Conservation (phyloP, 2,888 invertebrate genomes). For the Spatulosminthurus flaviceps region DNA sequence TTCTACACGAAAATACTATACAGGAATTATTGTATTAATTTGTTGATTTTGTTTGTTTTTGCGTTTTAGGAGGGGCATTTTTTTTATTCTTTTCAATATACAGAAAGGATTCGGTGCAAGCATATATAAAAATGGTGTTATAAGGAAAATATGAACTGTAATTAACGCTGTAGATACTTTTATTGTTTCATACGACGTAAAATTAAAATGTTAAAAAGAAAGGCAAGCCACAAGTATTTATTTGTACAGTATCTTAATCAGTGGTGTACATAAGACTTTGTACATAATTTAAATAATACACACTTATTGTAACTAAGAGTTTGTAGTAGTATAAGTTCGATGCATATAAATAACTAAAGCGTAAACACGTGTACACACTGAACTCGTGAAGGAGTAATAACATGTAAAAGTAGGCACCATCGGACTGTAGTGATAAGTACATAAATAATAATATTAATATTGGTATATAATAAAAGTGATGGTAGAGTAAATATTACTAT, state of each 20-base stretch:
- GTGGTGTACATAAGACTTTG: conserved; percentile 14
- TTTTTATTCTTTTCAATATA: conserved; percentile 18
- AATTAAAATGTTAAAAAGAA: background rate
- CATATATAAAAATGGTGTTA: conserved; percentile 20
- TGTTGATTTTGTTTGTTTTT: background rate
- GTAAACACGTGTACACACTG: no score
- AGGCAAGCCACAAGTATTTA: conserved; percentile 11
- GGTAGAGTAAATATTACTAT: background rate
- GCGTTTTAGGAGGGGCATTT: background rate
- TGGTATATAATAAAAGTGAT: background rate
- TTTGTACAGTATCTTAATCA: background rate
- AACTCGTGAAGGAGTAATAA: no score
- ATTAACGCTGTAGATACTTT: conserved; percentile 48
- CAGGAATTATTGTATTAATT: background rate
- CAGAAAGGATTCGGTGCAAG: conserved; percentile 42
- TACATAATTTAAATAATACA: background rate
- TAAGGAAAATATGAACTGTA: conserved; percentile 19
- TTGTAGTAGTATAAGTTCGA: conserved; percentile 18
- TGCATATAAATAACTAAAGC: background rate
- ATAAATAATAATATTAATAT: background rate
- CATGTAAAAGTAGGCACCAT: no score
- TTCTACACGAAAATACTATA: no score
- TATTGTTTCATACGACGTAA: conserved; percentile 11
- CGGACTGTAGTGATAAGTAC: no score
- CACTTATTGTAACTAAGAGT: background rate